phyloP scores from a whole-genome alignment of 2,113 vertebrate genomes.

The Polypterus bichir region DNA sequence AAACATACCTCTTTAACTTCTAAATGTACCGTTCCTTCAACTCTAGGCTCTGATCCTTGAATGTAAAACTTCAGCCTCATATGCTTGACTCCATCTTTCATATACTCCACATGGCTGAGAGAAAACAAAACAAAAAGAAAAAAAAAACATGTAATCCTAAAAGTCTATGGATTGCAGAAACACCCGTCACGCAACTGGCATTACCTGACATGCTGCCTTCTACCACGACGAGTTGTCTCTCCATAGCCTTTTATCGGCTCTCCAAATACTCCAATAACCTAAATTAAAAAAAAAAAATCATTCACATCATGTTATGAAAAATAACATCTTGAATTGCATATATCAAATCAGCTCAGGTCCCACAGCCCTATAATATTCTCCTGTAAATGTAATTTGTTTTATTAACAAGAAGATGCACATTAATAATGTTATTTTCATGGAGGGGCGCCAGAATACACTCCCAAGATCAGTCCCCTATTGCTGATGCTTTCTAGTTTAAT shows the following conservation, averaged over 20 bases:
- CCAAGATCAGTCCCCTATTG: no score
- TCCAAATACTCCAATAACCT: slow-evolving; percentile 79
- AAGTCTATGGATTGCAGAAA: no score
- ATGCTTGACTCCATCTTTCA: slow-evolving; percentile 70
- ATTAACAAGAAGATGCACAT: no score
- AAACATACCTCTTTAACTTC: slow-evolving; percentile 75
- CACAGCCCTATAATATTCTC: no score
- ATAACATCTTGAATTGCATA: no score
- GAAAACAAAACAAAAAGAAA: slow-evolving; percentile 13
- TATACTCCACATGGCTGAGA: slow-evolving; percentile 65
- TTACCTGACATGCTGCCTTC: slow-evolving; percentile 83
- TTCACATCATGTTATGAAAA: no score
- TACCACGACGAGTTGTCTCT: slow-evolving; percentile 70
- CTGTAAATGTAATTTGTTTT: no score
- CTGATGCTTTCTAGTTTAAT: no score
- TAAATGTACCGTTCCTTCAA: slow-evolving; percentile 72
- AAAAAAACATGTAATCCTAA: neutral
- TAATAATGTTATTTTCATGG: no score
- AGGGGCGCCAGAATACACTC: no score
- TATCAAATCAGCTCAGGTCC: no score
- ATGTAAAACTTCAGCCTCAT: slow-evolving; percentile 90
- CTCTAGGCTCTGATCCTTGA: slow-evolving; percentile 74
- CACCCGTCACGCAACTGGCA: neutral
- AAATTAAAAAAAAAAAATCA: slow-evolving; percentile 6
- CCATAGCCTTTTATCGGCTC: slow-evolving; percentile 83